Evolutionary conservation across 2,797 vertebrate genomes (phyloP).

Genomic region (Pteropus rufus): DNA sequence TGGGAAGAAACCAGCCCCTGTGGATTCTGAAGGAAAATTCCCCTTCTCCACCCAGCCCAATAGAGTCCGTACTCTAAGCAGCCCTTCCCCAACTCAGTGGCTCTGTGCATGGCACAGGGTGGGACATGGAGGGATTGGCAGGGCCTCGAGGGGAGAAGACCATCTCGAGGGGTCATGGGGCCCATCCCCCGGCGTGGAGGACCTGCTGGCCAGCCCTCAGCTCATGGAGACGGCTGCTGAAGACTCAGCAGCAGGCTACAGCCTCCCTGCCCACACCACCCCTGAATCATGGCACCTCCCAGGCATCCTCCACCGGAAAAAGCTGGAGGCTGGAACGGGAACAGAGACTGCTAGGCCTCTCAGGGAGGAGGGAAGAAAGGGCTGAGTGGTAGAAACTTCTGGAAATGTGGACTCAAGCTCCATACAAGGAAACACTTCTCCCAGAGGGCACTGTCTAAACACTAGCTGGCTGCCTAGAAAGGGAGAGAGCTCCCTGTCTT

Average conservation of each 20-base stretch:
- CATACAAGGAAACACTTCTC: background rate
- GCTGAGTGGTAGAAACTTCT: conserved; percentile 22
- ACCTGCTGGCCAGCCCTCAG: background rate
- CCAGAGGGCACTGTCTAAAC: background rate
- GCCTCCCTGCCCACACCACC: background rate
- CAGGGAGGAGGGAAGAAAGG: background rate
- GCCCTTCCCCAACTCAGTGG: conserved; percentile 27
- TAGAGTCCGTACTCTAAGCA: conserved; percentile 48
- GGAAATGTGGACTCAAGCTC: conserved; percentile 5
- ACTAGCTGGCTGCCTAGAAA: background rate
- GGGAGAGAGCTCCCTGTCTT: background rate
- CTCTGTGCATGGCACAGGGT: background rate
- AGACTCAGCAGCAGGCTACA: background rate
- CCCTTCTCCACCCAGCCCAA: conserved; percentile 59
- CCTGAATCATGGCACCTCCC: background rate
- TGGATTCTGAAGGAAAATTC: conserved; percentile 67
- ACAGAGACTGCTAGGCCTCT: background rate
- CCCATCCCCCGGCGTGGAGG: background rate
- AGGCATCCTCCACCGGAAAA: background rate
- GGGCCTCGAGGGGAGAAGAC: background rate
- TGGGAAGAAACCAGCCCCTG: conserved; percentile 60
- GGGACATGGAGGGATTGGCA: background rate
- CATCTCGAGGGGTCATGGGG: background rate
- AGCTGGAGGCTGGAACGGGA: background rate
- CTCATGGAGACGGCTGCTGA: background rate